Conservation (phyloP, 1,140 invertebrate species). For the Diprion similis region DNA sequence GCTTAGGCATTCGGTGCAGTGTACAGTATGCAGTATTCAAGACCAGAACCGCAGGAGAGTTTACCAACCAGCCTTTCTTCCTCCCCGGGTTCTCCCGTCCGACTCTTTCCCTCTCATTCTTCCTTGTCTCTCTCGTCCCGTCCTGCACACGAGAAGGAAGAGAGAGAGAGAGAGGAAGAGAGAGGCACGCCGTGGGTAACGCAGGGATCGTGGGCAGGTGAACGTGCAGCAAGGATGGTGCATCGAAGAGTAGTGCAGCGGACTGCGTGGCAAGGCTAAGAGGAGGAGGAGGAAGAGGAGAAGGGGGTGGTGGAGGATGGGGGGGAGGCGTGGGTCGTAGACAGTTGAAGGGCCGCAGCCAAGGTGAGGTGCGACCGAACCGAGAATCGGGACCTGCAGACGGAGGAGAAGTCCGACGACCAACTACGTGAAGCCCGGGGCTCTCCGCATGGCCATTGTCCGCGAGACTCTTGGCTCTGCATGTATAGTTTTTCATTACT, state of each 20-base stretch:
- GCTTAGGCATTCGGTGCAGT: slow-evolving; percentile 12
- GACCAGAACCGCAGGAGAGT: slow-evolving; percentile 7
- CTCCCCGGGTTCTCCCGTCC: neutral
- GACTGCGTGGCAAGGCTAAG: slow-evolving; percentile 15
- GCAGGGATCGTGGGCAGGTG: slow-evolving; percentile 25
- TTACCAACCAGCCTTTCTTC: neutral
- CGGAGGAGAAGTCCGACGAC: slow-evolving; percentile 12
- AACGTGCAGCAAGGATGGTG: too few species aligned
- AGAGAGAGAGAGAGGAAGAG: slow-evolving; percentile 23
- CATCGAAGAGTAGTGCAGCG: slow-evolving; percentile 1
- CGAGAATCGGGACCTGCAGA: slow-evolving; percentile 6
- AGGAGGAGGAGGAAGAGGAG: slow-evolving; percentile 32
- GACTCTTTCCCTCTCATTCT: neutral
- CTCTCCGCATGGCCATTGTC: neutral
- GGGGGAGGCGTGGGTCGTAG: slow-evolving; percentile 52
- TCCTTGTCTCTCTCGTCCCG: neutral
- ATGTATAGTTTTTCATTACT: neutral
- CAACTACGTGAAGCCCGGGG: neutral
- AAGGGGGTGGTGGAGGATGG: slow-evolving; percentile 28
- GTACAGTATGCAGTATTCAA: slow-evolving; percentile 1
- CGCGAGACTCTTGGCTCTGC: neutral
- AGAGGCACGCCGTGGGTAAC: slow-evolving; percentile 16
- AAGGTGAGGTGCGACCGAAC: slow-evolving; percentile 46
- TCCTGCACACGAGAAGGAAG: slow-evolving; percentile 13
- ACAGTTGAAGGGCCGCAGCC: slow-evolving; percentile 57